A percentile compares a stretch with the other conserved stretches of the same genome.
phyloP scores from a whole-genome alignment of 2,113 vertebrate species.

The Clarias gariepinus region DNA sequence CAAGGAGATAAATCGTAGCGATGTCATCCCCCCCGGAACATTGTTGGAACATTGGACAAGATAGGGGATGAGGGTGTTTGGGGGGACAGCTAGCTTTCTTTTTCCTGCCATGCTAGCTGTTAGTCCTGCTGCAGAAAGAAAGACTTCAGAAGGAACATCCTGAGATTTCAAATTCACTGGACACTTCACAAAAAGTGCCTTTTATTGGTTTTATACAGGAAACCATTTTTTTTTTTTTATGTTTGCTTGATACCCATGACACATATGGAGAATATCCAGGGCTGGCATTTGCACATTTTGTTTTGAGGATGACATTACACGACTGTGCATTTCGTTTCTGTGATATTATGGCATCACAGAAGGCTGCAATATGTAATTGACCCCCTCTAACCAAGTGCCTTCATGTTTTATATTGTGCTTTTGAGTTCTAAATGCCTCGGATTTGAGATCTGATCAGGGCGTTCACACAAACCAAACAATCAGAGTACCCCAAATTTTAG shows the following conservation, averaged over 20 bases:
- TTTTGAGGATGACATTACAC: not conserved
- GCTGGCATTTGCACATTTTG: conserved; percentile 17
- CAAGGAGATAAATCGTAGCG: conserved; percentile 92
- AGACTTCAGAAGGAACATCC: conserved; percentile 16
- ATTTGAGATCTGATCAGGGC: not conserved
- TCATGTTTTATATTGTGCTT: not conserved
- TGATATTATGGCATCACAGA: conserved; percentile 19
- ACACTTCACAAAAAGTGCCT: conserved; percentile 24
- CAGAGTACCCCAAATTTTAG: not conserved
- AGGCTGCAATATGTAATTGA: not conserved
- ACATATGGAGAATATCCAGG: conserved; percentile 14
- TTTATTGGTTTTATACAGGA: not conserved
- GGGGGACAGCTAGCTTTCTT: conserved; percentile 37
- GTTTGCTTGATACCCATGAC: not conserved
- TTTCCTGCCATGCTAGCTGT: conserved; percentile 17
- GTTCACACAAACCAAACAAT: not conserved
- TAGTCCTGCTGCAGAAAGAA: conserved; percentile 14
- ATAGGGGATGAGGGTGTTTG: conserved; percentile 42
- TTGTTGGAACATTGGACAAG: conserved; percentile 53
- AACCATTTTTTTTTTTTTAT: conserved; percentile 23
- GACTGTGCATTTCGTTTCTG: not conserved
- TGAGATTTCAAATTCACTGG: conserved; percentile 25
- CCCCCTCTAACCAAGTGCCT: not conserved
- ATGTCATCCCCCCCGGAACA: conserved; percentile 49
- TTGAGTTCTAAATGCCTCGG: not conserved